Evolutionary conservation across 1,140 invertebrate species (phyloP), one percentile per base, ranked within the genome.

Genomic region (Aphelenchoides fujianensis): DNA sequence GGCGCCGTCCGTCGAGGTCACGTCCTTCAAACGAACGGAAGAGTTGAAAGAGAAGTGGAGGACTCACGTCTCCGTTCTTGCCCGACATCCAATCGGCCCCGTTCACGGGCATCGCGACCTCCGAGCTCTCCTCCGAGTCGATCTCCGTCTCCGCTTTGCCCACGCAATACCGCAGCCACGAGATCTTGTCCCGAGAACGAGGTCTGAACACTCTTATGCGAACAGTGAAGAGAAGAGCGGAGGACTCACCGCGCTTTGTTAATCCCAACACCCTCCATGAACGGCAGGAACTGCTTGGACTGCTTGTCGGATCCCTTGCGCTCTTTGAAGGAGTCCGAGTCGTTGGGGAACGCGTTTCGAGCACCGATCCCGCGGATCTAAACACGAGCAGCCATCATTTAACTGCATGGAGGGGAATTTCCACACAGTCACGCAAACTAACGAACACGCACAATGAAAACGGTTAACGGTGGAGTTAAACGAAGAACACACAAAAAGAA

Each of bases 121-220:
- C 72, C 2, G 72, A 74, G 36, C 68, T 71, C 67, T 74, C 72
- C 37, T 74, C 72, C 3, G 73, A 75, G 12, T 30, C 27, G 3
- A 76, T 19, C 36, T 75, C 72, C n/a, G 72, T 19, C 12, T 30
- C 63, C 71, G 70, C 37, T 32, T 74, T 71, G n/a, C 70, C 70
- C 19, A 72, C 48, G 37, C 70, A 72, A 72, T 73, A 72, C 23
- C 67, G 71, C 69, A 72, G 35, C 70, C 70, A 72, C 19, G 70
- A 72, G 2, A 72, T 41, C 31, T 70, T 72, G n/a, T 70, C 70
- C 19, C 62, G 52, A n/a, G 72, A 31, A 23, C 36, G 37, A 12
- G 27, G 32, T 66, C 63, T 32, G 63, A 30, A 66, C 5, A 32
- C n/a, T 23, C 34, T 59, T 64, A n/a, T n/a, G n/a, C 3, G 28